Percentiles rank a stretch among this genome's conserved stretches.
Evolutionary conservation across 2,797 vertebrate genomes (phyloP).

Genomic region (Urophycis tenuis): DNA sequence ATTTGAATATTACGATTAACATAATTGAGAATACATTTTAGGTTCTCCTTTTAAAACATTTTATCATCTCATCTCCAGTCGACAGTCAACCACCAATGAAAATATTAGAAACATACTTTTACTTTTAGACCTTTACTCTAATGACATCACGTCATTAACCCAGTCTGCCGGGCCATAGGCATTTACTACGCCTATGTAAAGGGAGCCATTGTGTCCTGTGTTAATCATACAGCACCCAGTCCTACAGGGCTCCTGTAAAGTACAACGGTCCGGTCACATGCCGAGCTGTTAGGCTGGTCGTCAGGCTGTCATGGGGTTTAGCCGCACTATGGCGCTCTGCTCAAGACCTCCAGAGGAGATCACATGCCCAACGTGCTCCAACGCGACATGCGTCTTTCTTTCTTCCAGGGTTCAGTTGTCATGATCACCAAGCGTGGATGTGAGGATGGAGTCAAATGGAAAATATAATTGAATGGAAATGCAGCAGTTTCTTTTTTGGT

Average conservation of each 20-base stretch:
- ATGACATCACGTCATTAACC: not conserved
- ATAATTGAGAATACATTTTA: not conserved
- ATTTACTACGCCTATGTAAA: slow-evolving; percentile 21
- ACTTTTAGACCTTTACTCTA: not conserved
- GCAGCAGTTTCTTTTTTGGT: no score
- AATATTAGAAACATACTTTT: not conserved
- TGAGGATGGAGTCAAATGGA: not conserved
- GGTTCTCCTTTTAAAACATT: not conserved
- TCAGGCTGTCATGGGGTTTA: slow-evolving; percentile 36
- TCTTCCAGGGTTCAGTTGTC: not conserved
- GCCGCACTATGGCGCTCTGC: not conserved
- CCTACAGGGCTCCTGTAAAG: slow-evolving; percentile 6
- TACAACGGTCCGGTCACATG: slow-evolving; percentile 40
- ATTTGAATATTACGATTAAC: not conserved
- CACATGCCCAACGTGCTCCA: not conserved
- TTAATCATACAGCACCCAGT: slow-evolving; percentile 19
- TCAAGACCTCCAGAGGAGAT: not conserved
- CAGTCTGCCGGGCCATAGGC: slow-evolving; percentile 3
- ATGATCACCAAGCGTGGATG: not conserved
- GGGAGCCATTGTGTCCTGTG: slow-evolving; percentile 39
- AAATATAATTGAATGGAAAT: not conserved
- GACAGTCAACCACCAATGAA: not conserved
- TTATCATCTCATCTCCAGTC: not conserved
- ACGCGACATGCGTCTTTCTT: not conserved
- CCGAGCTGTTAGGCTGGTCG: slow-evolving; percentile 13